phyloP scores from a whole-genome alignment of 2,113 vertebrate species.

The Cichladusa arquata region DNA sequence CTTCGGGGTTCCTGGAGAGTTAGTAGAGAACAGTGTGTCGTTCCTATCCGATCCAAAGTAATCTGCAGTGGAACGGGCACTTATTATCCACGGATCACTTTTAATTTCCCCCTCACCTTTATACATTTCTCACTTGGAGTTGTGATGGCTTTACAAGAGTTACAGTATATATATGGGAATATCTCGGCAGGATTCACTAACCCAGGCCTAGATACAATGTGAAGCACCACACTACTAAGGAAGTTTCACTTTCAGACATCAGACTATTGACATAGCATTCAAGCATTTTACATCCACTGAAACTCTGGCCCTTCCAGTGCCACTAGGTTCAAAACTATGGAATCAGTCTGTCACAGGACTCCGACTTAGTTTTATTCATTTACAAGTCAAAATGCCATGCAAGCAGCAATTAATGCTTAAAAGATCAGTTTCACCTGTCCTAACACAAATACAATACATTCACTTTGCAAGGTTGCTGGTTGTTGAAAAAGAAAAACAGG shows the following conservation, averaged over 20 bases:
- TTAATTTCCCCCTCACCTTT: not conserved
- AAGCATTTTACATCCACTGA: not conserved
- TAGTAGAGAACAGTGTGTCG: constrained; percentile 72
- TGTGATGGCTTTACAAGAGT: not conserved
- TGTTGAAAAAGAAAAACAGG: constrained; percentile 15
- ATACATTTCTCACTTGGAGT: not conserved
- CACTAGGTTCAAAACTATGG: not conserved
- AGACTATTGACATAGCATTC: not conserved
- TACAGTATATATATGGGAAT: not conserved
- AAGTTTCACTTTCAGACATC: not conserved
- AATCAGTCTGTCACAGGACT: constrained; percentile 11
- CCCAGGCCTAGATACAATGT: not conserved
- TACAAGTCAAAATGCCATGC: constrained; percentile 34
- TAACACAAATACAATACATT: constrained; percentile 51
- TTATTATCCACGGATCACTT: constrained; percentile 34
- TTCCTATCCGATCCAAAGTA: constrained; percentile 74
- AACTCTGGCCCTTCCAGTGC: not conserved
- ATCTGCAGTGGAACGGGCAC: constrained; percentile 66
- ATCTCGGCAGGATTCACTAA: not conserved
- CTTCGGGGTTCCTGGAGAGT: constrained; percentile 73
- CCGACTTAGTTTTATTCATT: constrained; percentile 34
- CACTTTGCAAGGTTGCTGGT: constrained; percentile 10
- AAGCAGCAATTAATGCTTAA: constrained; percentile 41
- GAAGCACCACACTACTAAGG: not conserved
- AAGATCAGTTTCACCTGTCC: constrained; percentile 46